Conservation (phyloP, 2,797 vertebrate species). For the Crocodylus rhombifer region DNA sequence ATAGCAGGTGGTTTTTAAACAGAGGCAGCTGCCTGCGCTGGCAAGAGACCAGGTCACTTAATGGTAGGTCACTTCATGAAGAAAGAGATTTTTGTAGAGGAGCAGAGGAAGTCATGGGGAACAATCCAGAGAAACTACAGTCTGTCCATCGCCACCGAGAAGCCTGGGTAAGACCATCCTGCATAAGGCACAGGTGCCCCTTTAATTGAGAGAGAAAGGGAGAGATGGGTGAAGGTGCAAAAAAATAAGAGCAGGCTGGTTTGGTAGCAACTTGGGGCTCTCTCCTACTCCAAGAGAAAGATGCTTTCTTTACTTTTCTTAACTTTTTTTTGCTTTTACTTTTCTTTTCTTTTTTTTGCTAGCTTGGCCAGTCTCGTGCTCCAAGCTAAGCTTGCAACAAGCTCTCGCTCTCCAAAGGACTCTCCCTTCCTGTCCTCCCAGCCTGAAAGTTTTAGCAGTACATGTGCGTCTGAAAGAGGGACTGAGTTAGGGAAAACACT, state of each 20-base stretch:
- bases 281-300: neutral
- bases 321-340: no score
- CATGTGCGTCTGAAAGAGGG: neutral
- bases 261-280: neutral
- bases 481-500: neutral
- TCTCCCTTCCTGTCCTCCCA: neutral
- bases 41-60: neutral
- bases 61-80: constrained; percentile 13
- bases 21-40: constrained; percentile 53
- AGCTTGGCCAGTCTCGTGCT: neutral
- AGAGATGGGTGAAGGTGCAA: neutral
- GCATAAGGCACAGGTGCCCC: neutral
- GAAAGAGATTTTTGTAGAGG: constrained; percentile 46
- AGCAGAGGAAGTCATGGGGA: neutral
- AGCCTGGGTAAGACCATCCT: neutral
- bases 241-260: neutral
- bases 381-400: neutral
- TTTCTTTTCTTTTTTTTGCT: neutral
- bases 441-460: neutral
- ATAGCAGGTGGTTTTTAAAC: constrained; percentile 22
- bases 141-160: neutral
- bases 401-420: neutral
- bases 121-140: neutral
- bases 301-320: no score
- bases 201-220: neutral